These are phyloP conservation scores for Zaprionus ghesquierei DNA, from an alignment of 1,140 invertebrate species.

Conservation along the genomic window DNA sequence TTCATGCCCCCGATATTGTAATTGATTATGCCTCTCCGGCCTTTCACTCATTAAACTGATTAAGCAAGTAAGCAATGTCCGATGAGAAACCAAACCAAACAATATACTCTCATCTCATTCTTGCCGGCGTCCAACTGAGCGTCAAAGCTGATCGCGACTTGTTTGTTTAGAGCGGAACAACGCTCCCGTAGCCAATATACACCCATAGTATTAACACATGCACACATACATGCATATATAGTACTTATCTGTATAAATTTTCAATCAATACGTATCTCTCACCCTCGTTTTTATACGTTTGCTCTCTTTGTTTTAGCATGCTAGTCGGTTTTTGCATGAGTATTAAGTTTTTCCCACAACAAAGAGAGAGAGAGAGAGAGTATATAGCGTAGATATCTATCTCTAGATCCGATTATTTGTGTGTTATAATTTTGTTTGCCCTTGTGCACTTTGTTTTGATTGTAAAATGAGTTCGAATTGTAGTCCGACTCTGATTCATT, in stretches of 20 bases:
- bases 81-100: conserved; percentile 56
- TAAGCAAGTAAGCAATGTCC: conserved; percentile 54
- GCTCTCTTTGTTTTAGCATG: conserved; percentile 37
- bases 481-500: conserved; percentile 14
- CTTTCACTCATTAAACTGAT: conserved; percentile 6
- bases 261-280: background rate
- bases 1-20: conserved; percentile 42
- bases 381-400: background rate
- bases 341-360: background rate
- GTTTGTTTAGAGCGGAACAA: conserved; percentile 30
- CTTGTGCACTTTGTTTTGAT: conserved; percentile 8
- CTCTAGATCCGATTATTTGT: conserved; percentile 7
- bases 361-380: background rate
- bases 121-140: conserved; percentile 28
- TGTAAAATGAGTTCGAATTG: conserved; percentile 9
- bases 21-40: conserved; percentile 15
- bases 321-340: conserved; percentile 22
- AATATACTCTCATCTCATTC: conserved; percentile 9
- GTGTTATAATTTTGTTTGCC: conserved; percentile 3
- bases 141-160: conserved; percentile 17
- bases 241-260: conserved; percentile 12
- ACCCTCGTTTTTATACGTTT: background rate
- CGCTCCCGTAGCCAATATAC: background rate
- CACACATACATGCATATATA: background rate
- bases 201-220: background rate